phyloP scores from a whole-genome alignment of 2,888 invertebrate genomes.

The Pandemis cinnamomeana region DNA sequence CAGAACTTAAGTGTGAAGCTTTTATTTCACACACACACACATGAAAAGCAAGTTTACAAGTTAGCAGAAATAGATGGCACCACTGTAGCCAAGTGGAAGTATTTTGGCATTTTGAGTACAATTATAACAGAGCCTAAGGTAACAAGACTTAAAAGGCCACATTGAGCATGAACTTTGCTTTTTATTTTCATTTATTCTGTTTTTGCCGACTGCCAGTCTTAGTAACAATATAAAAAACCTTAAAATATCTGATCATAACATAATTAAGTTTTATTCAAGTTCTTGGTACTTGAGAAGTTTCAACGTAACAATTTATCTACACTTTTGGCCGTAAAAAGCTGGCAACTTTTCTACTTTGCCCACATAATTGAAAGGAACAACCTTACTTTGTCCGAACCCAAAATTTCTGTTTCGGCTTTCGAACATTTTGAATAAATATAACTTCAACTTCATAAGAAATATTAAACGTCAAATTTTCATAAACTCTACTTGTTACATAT shows the following conservation, averaged over 20 bases:
- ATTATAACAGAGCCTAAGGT: no score
- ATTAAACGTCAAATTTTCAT: no score
- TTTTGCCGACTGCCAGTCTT: neutral
- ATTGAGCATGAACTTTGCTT: no score
- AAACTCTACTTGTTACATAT: no score
- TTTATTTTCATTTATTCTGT: neutral
- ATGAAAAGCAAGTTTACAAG: no score
- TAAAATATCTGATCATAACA: slow-evolving; percentile 1
- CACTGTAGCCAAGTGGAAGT: no score
- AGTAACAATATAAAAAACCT: neutral
- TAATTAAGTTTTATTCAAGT: slow-evolving; percentile 11
- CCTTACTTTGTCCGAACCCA: neutral
- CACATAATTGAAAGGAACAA: slow-evolving; percentile 16
- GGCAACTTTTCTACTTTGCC: slow-evolving; percentile 20
- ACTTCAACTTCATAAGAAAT: neutral
- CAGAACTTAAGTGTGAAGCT: no score
- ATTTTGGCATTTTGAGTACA: no score
- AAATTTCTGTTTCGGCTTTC: neutral
- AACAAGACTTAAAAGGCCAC: no score
- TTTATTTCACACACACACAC: no score
- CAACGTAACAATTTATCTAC: slow-evolving; percentile 6
- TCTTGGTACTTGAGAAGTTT: slow-evolving; percentile 4
- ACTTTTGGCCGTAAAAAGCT: slow-evolving; percentile 11
- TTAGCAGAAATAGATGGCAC: no score
- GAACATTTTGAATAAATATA: slow-evolving; percentile 4